phyloP scores from a whole-genome alignment of 1,140 invertebrate genomes.

The Platyura marginata region DNA sequence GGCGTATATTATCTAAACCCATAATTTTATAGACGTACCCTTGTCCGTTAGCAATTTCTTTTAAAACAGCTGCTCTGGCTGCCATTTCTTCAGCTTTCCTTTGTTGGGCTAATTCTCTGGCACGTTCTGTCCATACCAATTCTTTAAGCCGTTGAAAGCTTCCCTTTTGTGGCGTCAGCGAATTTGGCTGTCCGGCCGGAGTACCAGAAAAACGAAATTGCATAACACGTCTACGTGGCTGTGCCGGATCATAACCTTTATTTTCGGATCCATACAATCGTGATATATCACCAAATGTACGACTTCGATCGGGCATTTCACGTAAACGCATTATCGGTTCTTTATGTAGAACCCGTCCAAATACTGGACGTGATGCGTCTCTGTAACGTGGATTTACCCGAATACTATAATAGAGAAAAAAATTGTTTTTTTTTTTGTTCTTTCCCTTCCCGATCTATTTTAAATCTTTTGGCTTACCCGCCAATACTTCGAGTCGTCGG shows the following conservation, averaged over 20 bases:
- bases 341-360: constrained; percentile 39
- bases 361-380: constrained; percentile 22
- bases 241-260: neutral
- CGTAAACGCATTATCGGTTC: constrained; percentile 18
- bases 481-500: constrained; percentile 28
- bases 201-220: neutral
- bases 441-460: neutral
- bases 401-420: constrained; percentile 1
- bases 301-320: neutral
- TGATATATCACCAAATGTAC: neutral
- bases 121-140: constrained; percentile 39
- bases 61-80: constrained; percentile 32
- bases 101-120: constrained; percentile 43
- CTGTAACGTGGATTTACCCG: constrained; percentile 2
- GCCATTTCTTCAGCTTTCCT: constrained; percentile 36
- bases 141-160: constrained; percentile 45
- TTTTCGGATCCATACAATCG: neutral
- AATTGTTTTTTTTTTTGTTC: too few species aligned
- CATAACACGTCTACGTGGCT: neutral
- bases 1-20: neutral
- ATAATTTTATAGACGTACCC: constrained; percentile 12
- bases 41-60: constrained; percentile 30
- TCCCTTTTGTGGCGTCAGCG: constrained; percentile 28
- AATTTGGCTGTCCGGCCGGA: neutral
- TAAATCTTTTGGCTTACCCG: constrained; percentile 21